A percentile compares a stretch with the other conserved stretches of the same genome.
These are phyloP conservation scores for Sisyra terminalis DNA, from an alignment of 2,888 invertebrate species.

Conservation along the genomic window DNA sequence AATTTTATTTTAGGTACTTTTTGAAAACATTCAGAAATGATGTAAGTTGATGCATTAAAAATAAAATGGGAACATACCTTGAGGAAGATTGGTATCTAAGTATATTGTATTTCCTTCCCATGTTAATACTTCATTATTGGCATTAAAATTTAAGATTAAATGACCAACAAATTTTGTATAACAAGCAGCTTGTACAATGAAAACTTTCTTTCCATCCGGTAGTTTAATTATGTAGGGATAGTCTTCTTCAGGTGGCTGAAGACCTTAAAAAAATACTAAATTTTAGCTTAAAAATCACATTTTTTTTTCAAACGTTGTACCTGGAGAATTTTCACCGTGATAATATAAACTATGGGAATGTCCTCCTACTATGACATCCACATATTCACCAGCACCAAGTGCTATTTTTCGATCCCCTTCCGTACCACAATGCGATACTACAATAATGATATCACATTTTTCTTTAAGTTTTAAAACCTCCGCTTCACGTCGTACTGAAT, in stretches of 20 bases:
- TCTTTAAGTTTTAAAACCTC: slow-evolving; percentile 35
- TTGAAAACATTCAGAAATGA: too few relatives aligned
- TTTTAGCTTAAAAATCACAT: neutral
- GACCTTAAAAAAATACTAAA: slow-evolving; percentile 22
- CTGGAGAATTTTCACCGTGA: slow-evolving; percentile 28
- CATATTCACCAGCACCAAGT: slow-evolving; percentile 37
- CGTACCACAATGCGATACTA: slow-evolving; percentile 66
- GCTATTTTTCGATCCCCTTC: slow-evolving; percentile 51
- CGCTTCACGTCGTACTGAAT: slow-evolving; percentile 49
- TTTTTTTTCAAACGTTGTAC: neutral
- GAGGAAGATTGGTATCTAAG: slow-evolving; percentile 38
- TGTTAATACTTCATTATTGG: slow-evolving; percentile 39
- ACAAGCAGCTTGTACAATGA: slow-evolving; percentile 55
- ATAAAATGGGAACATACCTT: too few relatives aligned
- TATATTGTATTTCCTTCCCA: slow-evolving; percentile 63
- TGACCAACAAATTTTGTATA: slow-evolving; percentile 65
- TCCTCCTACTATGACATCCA: slow-evolving; percentile 73
- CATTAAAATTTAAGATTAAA: slow-evolving; percentile 53
- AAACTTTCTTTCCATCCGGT: slow-evolving; percentile 33
- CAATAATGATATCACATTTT: slow-evolving; percentile 61
- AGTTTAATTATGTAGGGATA: slow-evolving; percentile 59
- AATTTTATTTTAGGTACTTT: too few relatives aligned
- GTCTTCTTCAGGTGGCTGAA: slow-evolving; percentile 36
- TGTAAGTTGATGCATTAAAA: too few relatives aligned
- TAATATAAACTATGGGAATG: slow-evolving; percentile 70